A percentile compares a stretch with the other conserved stretches of the same genome.
Conservation (phyloP, 2,797 vertebrate genomes). For the Hyperoplus lanceolatus region DNA sequence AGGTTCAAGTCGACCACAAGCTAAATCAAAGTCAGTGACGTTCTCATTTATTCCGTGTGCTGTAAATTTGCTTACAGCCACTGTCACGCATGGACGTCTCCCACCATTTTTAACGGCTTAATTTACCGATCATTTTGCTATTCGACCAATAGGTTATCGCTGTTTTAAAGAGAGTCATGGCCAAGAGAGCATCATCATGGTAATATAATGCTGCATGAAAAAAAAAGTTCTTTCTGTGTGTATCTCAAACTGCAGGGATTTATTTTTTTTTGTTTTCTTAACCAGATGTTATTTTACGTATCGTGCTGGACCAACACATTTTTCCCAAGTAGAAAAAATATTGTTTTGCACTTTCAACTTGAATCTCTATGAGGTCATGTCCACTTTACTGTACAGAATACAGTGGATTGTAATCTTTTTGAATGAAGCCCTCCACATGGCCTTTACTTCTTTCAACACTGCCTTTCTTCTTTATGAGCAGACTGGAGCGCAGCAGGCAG, state of each 20-base stretch:
- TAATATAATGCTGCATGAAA: neutral
- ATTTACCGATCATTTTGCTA: neutral
- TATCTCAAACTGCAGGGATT: too few species aligned
- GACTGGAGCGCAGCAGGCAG: constrained; percentile 61
- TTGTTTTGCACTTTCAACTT: constrained; percentile 26
- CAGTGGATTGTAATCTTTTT: constrained; percentile 24
- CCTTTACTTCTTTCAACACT: constrained; percentile 49
- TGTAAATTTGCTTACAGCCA: constrained; percentile 27
- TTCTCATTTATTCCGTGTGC: constrained; percentile 23
- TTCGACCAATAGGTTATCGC: neutral
- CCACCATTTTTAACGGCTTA: constrained; percentile 2
- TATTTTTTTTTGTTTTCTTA: neutral
- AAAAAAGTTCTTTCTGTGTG: too few species aligned
- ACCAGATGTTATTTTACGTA: neutral
- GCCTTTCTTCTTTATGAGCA: constrained; percentile 58
- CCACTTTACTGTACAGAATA: neutral
- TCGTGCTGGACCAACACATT: neutral
- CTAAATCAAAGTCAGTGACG: constrained; percentile 62
- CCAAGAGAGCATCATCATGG: neutral
- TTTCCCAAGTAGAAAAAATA: constrained; percentile 7
- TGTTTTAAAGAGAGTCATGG: neutral
- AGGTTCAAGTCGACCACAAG: constrained; percentile 55
- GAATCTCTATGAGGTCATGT: constrained; percentile 4
- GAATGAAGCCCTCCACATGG: constrained; percentile 45
- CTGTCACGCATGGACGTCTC: constrained; percentile 33